These are phyloP conservation scores for Actinopyga echinites DNA, from an alignment of 53 echinoderm and acorn worm species.

Conservation along the genomic window DNA sequence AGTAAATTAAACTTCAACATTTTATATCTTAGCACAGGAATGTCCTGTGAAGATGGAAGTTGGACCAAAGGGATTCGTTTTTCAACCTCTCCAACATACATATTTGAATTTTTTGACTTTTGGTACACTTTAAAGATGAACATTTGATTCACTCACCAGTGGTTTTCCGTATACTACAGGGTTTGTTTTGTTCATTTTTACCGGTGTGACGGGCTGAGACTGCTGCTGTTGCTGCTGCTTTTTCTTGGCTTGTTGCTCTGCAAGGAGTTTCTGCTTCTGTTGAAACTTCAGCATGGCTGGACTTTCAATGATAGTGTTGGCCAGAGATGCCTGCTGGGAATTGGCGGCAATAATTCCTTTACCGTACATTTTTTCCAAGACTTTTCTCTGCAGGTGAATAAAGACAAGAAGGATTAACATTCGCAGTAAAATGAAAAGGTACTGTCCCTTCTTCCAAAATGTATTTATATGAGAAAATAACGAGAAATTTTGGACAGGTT, in stretches of 20 bases:
- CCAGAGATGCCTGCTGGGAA: conserved; percentile 48
- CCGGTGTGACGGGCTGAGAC: conserved; percentile 59
- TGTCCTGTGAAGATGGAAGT: too few species aligned
- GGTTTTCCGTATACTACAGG: conserved; percentile 70
- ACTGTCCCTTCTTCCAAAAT: too few species aligned
- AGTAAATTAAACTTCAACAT: too few species aligned
- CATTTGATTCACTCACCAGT: conserved; percentile 53
- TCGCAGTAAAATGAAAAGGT: too few species aligned
- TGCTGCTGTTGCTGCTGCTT: conserved; percentile 50
- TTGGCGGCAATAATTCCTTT: conserved; percentile 68
- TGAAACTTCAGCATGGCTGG: conserved; percentile 88
- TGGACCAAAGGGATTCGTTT: too few species aligned
- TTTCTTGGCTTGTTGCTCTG: conserved; percentile 67
- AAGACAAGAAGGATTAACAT: background rate
- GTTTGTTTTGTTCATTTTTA: conserved; percentile 60
- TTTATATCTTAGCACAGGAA: too few species aligned
- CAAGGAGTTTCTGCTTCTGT: conserved; percentile 59
- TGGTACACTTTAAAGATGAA: too few species aligned
- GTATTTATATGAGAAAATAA: too few species aligned
- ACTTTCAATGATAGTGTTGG: conserved; percentile 90
- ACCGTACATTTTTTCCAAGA: conserved; percentile 89
- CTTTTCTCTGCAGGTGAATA: conserved; percentile 40
- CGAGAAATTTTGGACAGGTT: too few species aligned
- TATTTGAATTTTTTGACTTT: too few species aligned
- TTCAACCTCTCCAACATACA: too few species aligned